Percentiles rank a stretch among this genome's conserved stretches.
Conservation (phyloP, 2,888 invertebrate species). For the Petrolisthes cinctipes region DNA sequence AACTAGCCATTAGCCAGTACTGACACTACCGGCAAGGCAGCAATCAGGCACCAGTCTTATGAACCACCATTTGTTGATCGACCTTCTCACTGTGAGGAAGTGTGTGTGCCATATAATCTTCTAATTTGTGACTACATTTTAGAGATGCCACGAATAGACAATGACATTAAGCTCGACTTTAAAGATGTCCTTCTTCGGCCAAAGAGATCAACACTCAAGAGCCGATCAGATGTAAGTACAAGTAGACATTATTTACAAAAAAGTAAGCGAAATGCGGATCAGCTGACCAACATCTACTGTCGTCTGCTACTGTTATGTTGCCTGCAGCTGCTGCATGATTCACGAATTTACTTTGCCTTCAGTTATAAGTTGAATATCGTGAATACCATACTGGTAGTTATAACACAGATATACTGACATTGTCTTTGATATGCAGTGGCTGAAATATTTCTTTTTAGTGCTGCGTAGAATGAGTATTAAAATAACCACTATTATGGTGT, state of each 20-base stretch:
- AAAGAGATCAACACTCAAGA: conserved; percentile 87
- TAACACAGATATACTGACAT: too few species aligned
- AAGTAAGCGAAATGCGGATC: conserved; percentile 35
- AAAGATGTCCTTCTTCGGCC: conserved; percentile 92
- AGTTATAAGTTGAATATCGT: too few species aligned
- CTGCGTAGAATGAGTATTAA: too few species aligned
- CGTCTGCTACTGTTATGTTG: conserved; percentile 25
- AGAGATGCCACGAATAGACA: conserved; percentile 85
- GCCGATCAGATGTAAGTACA: conserved; percentile 85
- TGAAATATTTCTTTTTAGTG: too few species aligned
- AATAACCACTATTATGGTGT: too few species aligned
- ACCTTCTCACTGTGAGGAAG: not conserved
- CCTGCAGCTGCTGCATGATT: not conserved
- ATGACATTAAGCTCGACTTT: conserved; percentile 92
- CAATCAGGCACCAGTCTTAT: too few species aligned
- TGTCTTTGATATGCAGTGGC: too few species aligned
- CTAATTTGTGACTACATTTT: not conserved
- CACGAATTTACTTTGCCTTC: too few species aligned
- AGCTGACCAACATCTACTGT: conserved; percentile 53
- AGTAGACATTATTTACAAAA: conserved; percentile 1
- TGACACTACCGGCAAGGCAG: too few species aligned
- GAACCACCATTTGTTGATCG: too few species aligned
- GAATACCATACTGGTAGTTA: too few species aligned
- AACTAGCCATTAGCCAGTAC: too few species aligned
- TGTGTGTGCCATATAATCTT: not conserved